A percentile compares a stretch with the other conserved stretches of the same genome.
phyloP scores from a whole-genome alignment of 2,888 invertebrate genomes.

The Lapara coniferarum region DNA sequence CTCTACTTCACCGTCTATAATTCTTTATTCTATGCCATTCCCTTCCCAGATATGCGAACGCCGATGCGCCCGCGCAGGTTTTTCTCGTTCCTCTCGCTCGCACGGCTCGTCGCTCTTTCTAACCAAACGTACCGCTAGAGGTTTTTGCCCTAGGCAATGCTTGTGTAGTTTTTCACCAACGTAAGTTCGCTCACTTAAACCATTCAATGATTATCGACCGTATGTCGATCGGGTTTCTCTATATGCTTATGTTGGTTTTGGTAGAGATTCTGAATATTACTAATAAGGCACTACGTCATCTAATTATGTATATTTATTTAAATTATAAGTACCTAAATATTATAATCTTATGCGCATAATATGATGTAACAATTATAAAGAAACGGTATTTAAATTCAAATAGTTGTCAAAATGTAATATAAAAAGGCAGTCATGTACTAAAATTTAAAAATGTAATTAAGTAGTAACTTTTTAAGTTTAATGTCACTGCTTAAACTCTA shows the following conservation, averaged over 20 bases:
- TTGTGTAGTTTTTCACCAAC: constrained; percentile 53
- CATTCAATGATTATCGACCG: constrained; percentile 20
- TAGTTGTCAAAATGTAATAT: no score
- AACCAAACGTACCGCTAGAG: constrained; percentile 67
- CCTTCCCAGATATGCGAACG: constrained; percentile 67
- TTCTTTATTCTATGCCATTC: constrained; percentile 50
- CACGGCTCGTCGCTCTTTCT: constrained; percentile 50
- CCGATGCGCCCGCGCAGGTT: constrained; percentile 66
- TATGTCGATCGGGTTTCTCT: constrained; percentile 16
- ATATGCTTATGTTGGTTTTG: background rate
- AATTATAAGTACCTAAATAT: no score
- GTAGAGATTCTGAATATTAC: background rate
- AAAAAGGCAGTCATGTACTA: no score
- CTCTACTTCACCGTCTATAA: constrained; percentile 32
- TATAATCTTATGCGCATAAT: no score
- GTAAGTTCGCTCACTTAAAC: constrained; percentile 26
- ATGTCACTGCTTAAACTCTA: no score
- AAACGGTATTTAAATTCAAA: no score
- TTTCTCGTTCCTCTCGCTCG: constrained; percentile 54
- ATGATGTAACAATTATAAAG: no score
- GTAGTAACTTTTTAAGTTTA: no score
- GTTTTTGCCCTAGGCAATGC: constrained; percentile 58
- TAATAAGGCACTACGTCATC: background rate
- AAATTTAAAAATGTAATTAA: no score
- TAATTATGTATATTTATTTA: background rate